These are phyloP conservation scores for Anableps anableps DNA, from an alignment of 2,797 vertebrate genomes.

Conservation along the genomic window DNA sequence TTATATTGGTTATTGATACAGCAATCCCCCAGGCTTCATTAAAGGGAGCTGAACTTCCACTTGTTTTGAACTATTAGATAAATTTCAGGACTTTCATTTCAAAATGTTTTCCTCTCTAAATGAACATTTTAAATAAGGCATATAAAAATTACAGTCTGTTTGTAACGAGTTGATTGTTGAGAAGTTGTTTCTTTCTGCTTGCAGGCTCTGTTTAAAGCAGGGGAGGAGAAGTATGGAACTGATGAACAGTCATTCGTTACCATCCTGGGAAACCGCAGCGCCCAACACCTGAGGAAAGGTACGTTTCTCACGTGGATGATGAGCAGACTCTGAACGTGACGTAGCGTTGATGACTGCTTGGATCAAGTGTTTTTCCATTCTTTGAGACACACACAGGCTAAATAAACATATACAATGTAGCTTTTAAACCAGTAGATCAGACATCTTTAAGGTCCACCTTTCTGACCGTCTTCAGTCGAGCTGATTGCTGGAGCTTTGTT, in stretches of 20 bases:
- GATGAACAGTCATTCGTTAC: conserved; percentile 97
- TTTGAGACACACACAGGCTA: not conserved
- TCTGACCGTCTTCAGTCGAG: not conserved
- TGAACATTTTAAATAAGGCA: not conserved
- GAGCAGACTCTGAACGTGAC: not conserved
- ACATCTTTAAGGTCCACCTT: not conserved
- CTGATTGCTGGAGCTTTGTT: conserved; percentile 30
- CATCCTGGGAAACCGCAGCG: conserved; percentile 91
- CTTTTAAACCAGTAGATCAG: not conserved
- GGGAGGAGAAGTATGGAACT: conserved; percentile 93
- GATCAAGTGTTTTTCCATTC: not conserved
- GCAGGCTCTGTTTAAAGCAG: conserved; percentile 91
- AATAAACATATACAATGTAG: not conserved
- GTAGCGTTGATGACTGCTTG: not conserved
- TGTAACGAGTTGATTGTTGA: not conserved
- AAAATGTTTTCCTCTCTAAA: not conserved
- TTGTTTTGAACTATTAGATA: too few relatives aligned
- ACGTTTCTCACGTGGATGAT: conserved; percentile 37
- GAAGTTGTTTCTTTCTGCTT: conserved; percentile 9
- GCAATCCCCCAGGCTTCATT: not conserved
- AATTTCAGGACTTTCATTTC: not conserved
- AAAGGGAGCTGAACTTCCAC: not conserved
- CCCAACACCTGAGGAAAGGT: conserved; percentile 91
- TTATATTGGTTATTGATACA: not conserved
- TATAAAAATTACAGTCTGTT: not conserved